These are phyloP conservation scores for Erebia ligea DNA, from an alignment of 2,888 invertebrate genomes.

Conservation along the genomic window DNA sequence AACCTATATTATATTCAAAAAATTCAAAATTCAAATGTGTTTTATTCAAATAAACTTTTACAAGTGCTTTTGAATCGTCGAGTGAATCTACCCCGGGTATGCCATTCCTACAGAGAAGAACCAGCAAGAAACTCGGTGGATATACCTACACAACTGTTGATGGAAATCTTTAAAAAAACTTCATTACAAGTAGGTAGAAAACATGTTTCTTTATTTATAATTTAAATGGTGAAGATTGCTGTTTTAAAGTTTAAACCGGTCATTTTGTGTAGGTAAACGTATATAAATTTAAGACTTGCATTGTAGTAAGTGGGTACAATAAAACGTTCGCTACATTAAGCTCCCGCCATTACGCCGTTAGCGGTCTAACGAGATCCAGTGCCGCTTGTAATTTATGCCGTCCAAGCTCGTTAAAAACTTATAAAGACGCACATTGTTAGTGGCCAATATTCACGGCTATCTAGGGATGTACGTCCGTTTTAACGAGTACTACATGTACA, in stretches of 20 bases:
- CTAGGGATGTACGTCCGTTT: slow-evolving; percentile 72
- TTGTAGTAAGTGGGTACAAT: slow-evolving; percentile 25
- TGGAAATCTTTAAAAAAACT: not conserved
- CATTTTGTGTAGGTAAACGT: slow-evolving; percentile 14
- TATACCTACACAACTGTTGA: too few species aligned
- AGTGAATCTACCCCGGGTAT: too few species aligned
- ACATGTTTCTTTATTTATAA: not conserved
- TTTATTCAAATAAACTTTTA: too few species aligned
- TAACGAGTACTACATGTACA: slow-evolving; percentile 67
- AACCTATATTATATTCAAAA: too few species aligned
- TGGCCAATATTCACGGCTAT: slow-evolving; percentile 80
- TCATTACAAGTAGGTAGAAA: not conserved
- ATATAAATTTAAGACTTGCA: slow-evolving; percentile 26
- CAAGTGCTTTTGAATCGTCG: too few species aligned
- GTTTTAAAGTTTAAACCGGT: slow-evolving; percentile 2
- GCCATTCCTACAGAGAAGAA: too few species aligned
- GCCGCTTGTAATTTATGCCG: slow-evolving; percentile 82
- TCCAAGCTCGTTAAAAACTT: slow-evolving; percentile 83
- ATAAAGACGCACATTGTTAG: slow-evolving; percentile 84
- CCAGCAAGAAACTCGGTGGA: too few species aligned
- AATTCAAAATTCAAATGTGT: too few species aligned
- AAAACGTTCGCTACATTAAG: slow-evolving; percentile 27
- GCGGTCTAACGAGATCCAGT: slow-evolving; percentile 46
- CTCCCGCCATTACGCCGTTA: slow-evolving; percentile 28
- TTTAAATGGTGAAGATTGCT: slow-evolving; percentile 5